phyloP scores from a whole-genome alignment of 2,113 vertebrate genomes.

The Mesitornis unicolor region DNA sequence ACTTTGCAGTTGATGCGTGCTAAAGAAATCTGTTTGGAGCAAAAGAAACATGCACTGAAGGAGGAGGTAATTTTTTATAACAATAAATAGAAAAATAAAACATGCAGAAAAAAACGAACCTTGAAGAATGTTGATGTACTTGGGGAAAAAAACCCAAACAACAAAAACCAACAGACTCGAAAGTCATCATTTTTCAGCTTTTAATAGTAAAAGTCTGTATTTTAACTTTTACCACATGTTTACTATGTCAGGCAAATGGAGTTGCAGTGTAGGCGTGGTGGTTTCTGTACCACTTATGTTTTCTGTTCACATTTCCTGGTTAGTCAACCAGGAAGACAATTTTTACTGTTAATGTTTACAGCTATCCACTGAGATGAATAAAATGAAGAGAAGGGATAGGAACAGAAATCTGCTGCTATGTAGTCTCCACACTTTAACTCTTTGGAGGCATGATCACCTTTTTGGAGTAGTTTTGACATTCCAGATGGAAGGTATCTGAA shows the following conservation, averaged over 20 bases:
- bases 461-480: not conserved
- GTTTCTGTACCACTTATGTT: not conserved
- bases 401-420: not conserved
- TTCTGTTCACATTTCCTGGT: not conserved
- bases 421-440: not conserved
- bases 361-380: not conserved
- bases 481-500: not conserved
- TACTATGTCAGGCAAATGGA: not conserved
- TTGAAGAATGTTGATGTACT: not conserved
- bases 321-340: not conserved
- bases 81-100: not conserved
- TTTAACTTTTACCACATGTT: not conserved
- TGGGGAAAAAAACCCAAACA: not conserved
- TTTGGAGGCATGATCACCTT: not conserved
- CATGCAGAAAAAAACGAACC: not conserved
- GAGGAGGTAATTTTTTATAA: conserved; percentile 83
- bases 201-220: not conserved
- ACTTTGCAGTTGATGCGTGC: conserved; percentile 97
- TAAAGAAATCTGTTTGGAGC: conserved; percentile 96
- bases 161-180: not conserved
- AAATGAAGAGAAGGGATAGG: not conserved
- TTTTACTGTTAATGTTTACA: not conserved
- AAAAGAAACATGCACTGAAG: conserved; percentile 90
- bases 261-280: not conserved
- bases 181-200: not conserved